A percentile compares a stretch with the other conserved stretches of the same genome.
These are phyloP conservation scores for Zele albiditarsus DNA, from an alignment of 2,888 invertebrate species.

Conservation along the genomic window DNA sequence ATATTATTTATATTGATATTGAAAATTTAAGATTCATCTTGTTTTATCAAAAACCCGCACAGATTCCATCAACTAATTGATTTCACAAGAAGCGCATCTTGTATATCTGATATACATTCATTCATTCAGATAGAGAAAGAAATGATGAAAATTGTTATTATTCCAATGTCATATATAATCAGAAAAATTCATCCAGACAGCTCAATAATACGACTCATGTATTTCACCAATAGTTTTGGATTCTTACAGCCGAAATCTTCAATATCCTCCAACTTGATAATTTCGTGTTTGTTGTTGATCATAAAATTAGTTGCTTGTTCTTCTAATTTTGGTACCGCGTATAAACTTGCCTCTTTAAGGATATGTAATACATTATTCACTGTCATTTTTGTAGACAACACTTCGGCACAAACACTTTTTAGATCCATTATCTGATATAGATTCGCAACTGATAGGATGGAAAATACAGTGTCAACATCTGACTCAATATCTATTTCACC, in stretches of 20 bases:
- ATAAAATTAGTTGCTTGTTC: not conserved
- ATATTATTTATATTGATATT: no score
- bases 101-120: no score
- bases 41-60: no score
- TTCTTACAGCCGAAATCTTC: not conserved
- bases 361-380: not conserved
- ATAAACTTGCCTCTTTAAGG: not conserved
- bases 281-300: not conserved
- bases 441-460: conserved; percentile 3
- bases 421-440: not conserved
- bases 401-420: not conserved
- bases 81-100: no score
- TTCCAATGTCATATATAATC: no score
- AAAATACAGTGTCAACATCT: not conserved
- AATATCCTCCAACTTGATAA: not conserved
- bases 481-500: not conserved
- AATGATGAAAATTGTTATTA: no score
- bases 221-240: conserved; percentile 11
- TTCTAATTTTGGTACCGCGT: not conserved
- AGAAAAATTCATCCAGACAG: no score
- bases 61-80: no score
- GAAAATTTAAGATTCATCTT: no score
- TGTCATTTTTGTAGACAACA: not conserved
- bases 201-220: not conserved
- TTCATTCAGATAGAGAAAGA: no score